Conservation (phyloP, 1,140 invertebrate genomes). For the Aphidius gifuensis region DNA sequence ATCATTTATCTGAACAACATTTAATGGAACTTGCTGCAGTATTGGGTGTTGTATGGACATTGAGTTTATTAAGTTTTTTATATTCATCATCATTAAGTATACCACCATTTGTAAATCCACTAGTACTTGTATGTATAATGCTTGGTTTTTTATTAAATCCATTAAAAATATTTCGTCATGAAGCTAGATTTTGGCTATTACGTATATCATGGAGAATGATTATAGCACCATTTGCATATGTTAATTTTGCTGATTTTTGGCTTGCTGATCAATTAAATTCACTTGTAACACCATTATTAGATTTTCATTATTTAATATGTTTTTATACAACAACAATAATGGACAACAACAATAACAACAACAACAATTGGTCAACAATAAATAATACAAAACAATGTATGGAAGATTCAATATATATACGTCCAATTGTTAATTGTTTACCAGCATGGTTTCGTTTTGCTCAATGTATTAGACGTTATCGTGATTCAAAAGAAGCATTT, state of each 20-base stretch:
- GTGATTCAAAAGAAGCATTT: conserved; percentile 84
- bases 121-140: conserved; percentile 85
- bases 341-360: conserved; percentile 49
- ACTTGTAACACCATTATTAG: conserved; percentile 81
- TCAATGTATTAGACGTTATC: conserved; percentile 93
- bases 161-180: conserved; percentile 85
- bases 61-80: conserved; percentile 77
- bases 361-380: conserved; percentile 67
- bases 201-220: conserved; percentile 77
- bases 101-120: conserved; percentile 86
- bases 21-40: conserved; percentile 94
- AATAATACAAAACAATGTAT: conserved; percentile 62
- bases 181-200: conserved; percentile 82
- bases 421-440: conserved; percentile 82
- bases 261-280: conserved; percentile 98
- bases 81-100: conserved; percentile 86
- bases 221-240: conserved; percentile 90
- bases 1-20: conserved; percentile 94
- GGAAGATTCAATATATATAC: conserved; percentile 62
- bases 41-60: conserved; percentile 91
- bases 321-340: conserved; percentile 64
- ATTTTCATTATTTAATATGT: conserved; percentile 90
- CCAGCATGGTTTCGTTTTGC: conserved; percentile 98
- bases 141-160: conserved; percentile 89
- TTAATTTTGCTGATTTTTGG: conserved; percentile 99